These are phyloP conservation scores for Drosophila busckii DNA, from an alignment of 1,140 invertebrate species.

Conservation along the genomic window DNA sequence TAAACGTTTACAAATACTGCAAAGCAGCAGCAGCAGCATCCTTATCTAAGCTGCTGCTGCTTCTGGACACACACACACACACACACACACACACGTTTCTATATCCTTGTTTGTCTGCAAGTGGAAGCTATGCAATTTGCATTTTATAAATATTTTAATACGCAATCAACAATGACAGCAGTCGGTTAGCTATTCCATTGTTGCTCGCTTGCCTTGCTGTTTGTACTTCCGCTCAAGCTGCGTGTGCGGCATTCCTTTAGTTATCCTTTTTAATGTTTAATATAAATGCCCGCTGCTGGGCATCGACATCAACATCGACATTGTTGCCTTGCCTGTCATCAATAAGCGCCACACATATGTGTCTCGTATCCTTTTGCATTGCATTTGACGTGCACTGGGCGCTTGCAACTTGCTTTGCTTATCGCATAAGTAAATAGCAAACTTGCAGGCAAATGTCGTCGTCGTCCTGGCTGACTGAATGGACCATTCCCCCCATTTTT, in stretches of 20 bases:
- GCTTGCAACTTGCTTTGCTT: conserved; percentile 31
- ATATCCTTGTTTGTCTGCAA: no score
- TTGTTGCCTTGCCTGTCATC: conserved; percentile 38
- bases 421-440: conserved; percentile 46
- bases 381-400: conserved; percentile 36
- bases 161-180: conserved; percentile 61
- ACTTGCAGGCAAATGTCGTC: conserved; percentile 12
- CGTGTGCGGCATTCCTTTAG: conserved; percentile 1
- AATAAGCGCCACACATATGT: conserved; percentile 26
- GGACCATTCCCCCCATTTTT: conserved; percentile 37
- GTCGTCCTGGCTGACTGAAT: conserved; percentile 21
- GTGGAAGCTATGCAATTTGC: conserved; percentile 71
- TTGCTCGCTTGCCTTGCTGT: neutral
- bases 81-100: conserved; percentile 33
- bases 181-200: conserved; percentile 9
- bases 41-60: conserved; percentile 2
- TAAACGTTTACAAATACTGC: conserved; percentile 56
- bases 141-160: conserved; percentile 75
- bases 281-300: conserved; percentile 68
- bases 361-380: conserved; percentile 7
- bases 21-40: neutral
- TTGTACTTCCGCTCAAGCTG: neutral
- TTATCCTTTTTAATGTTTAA: conserved; percentile 67
- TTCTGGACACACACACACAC: conserved; percentile 4
- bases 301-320: conserved; percentile 57